Evolutionary conservation across 2,113 vertebrate species (phyloP).

Genomic region (Sylvicapra grimmia): DNA sequence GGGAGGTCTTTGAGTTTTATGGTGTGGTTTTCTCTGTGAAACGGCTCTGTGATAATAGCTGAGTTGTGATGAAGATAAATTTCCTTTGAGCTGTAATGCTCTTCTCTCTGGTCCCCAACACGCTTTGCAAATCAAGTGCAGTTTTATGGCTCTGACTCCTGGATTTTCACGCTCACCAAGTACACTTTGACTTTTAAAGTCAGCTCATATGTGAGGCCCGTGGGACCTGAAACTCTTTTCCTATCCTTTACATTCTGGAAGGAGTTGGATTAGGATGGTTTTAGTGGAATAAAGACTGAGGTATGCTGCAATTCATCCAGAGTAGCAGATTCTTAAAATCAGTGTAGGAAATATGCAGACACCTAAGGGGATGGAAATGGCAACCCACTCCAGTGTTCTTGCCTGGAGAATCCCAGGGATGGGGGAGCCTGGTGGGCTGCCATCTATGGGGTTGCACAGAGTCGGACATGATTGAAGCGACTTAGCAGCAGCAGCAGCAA

Average conservation of each 20-base stretch:
- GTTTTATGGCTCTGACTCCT: background rate
- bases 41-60: background rate
- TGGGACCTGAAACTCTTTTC: background rate
- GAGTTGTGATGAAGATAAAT: background rate
- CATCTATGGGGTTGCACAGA: too few relatives aligned
- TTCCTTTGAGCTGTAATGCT: background rate
- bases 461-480: too few relatives aligned
- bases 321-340: constrained; percentile 26
- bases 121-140: background rate
- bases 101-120: background rate
- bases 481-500: too few relatives aligned
- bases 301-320: background rate
- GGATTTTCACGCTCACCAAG: background rate
- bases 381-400: too few relatives aligned
- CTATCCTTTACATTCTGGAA: background rate
- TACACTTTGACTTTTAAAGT: background rate
- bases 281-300: background rate
- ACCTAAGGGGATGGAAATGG: too few relatives aligned
- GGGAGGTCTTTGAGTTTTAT: background rate
- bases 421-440: too few relatives aligned
- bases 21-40: constrained; percentile 2
- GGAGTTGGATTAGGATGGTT: background rate
- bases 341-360: background rate
- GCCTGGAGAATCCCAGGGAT: too few relatives aligned
- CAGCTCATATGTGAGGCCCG: background rate